Evolutionary conservation across 2,797 vertebrate species (phyloP).

Genomic region (Lateolabrax maculatus): DNA sequence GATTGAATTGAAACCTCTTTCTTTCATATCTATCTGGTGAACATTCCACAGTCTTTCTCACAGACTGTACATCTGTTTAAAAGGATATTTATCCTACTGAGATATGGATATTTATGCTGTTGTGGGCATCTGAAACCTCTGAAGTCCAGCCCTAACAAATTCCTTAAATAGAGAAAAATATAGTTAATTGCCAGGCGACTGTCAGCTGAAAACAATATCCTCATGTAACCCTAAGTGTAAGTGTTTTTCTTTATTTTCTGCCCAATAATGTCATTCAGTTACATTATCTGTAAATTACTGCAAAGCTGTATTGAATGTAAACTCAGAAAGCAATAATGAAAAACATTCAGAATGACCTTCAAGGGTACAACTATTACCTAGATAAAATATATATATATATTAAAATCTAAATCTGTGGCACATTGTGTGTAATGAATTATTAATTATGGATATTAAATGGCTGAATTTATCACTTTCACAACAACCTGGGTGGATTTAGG

Average conservation of each 20-base stretch:
- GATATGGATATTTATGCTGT: constrained; percentile 12
- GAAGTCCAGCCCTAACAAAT: background rate
- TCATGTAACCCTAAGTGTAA: constrained; percentile 6
- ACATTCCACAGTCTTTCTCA: background rate
- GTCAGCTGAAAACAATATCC: background rate
- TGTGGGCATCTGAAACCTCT: constrained; percentile 1
- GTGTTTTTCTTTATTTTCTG: constrained; percentile 1
- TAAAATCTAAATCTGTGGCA: constrained; percentile 68
- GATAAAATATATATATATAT: constrained; percentile 78
- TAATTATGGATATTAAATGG: constrained; percentile 82
- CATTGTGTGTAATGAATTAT: constrained; percentile 76
- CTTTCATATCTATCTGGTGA: constrained; percentile 8
- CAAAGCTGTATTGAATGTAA: constrained; percentile 36
- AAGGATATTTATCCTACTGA: constrained; percentile 10
- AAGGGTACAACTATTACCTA: constrained; percentile 61
- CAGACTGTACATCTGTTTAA: constrained; percentile 13
- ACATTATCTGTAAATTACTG: constrained; percentile 14
- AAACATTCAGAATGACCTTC: constrained; percentile 72
- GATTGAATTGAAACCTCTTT: background rate
- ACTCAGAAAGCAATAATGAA: constrained; percentile 53
- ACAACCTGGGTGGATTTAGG: constrained; percentile 72
- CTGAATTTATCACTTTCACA: constrained; percentile 82
- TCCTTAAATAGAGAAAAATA: constrained; percentile 24
- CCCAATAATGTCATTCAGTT: background rate
- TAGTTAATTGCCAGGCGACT: background rate